Evolutionary conservation across 2,888 invertebrate species (phyloP), one percentile per base, ranked within the genome.

Genomic region (Morpho helenor): DNA sequence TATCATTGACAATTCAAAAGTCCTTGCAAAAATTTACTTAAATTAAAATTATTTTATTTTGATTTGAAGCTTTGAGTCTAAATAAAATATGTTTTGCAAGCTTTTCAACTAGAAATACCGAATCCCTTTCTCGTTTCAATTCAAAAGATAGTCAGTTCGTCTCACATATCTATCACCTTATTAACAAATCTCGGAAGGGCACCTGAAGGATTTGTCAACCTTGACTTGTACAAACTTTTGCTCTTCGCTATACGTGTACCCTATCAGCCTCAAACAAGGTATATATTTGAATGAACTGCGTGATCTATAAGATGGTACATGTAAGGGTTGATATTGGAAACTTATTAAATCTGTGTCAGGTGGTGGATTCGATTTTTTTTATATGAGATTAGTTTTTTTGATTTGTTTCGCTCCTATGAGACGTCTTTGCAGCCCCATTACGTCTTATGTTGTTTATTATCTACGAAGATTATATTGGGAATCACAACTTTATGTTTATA

Each of bases 131-230:
- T 42, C 23, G 8, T 23, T 52, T 44, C 50, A 56, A 59, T 56
- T 53, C 44, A 56, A 61, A 41, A 56, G 58, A 63, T 45, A 63
- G 48, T 53, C 52, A 56, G 56, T 31, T 50, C 54, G 22, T 47
- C 7, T 49, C 49, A 58, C 49, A 59, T 63, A 63, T 63, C 61
- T 63, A 63, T 63, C 61, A 55, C 60, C 60, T 60, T 56, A 60
- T 63, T 63, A 60, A 60, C 61, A 61, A 61, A 60, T 58, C 58
- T 54, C 52, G 40, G 56, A 49, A 52, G 57, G 54, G 61, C 56
- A 63, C 63, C 63, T 61, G 63, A 56, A 63, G 56, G 23, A 7
- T 48, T 55, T 39, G n/a, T 56, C 40, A 43, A n/a, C 49, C 58
- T 58, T 56, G 59, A 59, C 49, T 41, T 52, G n/a, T 52, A 45